A percentile compares a stretch with the other conserved stretches of the same genome.
Conservation (phyloP, 2,888 invertebrate genomes). For the Apamea sordens region DNA sequence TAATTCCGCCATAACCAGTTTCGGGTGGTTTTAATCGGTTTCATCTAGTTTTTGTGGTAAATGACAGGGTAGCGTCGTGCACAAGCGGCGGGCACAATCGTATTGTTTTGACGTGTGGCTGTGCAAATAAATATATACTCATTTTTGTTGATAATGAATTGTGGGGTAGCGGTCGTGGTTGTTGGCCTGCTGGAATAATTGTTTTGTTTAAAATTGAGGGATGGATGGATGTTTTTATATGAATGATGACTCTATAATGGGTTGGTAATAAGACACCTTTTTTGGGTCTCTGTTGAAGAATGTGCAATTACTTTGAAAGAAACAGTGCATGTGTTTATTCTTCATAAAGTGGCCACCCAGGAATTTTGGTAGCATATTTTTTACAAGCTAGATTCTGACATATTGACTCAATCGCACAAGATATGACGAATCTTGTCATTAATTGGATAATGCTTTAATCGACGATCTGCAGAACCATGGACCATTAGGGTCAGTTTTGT, state of each 20-base stretch:
- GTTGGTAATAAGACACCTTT: not conserved
- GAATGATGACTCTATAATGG: not conserved
- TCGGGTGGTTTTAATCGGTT: slow-evolving; percentile 77
- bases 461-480: not conserved
- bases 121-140: slow-evolving; percentile 86
- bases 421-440: not conserved
- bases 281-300: not conserved
- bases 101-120: slow-evolving; percentile 83
- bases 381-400: not conserved
- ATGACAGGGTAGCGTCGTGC: slow-evolving; percentile 75
- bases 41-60: slow-evolving; percentile 88
- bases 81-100: slow-evolving; percentile 65
- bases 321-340: not conserved
- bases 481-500: not conserved
- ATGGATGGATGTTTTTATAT: slow-evolving; percentile 10
- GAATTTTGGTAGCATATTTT: not conserved
- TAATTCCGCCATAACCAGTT: slow-evolving; percentile 59
- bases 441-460: not conserved
- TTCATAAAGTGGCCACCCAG: not conserved
- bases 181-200: slow-evolving; percentile 14
- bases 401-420: not conserved
- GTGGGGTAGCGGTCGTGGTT: slow-evolving; percentile 63
- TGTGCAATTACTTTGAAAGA: not conserved
- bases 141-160: slow-evolving; percentile 90
- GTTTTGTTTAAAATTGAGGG: slow-evolving; percentile 23